Evolutionary conservation across 1,140 invertebrate species (phyloP), one percentile per base, ranked within the genome.

Genomic region (Caenorhabditis inopinata): DNA sequence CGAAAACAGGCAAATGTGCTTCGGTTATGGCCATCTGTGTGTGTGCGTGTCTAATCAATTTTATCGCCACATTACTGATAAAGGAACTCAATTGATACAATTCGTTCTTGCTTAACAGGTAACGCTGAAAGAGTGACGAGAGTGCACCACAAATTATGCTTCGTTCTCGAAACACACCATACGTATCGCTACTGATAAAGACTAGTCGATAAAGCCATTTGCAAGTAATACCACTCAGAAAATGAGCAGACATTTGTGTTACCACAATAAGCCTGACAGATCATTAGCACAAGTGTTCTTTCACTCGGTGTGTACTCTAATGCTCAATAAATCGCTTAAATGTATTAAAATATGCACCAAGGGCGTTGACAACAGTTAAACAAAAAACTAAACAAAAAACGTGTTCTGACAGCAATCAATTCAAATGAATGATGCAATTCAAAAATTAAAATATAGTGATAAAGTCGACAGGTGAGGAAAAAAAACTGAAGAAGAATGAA

Each of bases 41-140:
- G 58, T 68, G 58, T 68, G 51, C 32, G 58, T 68, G 58, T 68
- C 32, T 68, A 68, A 68, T 68, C 58, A 68, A 68, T 68, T 68
- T 38, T 68, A 29, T 12, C 32, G 16, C 38, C 38, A 68, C n/a
- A 32, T 38, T 29, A 18, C 21, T 42, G 58, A 68, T 68, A 68
- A 68, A 29, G 23, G 32, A 68, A 32, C 58, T 68, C 58, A 68
- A 68, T 38, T 68, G 58, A 38, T 68, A 68, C 58, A 68, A 68
- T 68, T 68, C 32, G 38, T 68, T 68, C 38, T 68, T 68, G 58
- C 58, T 38, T 68, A 29, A 68, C 38, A 38, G 58, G 32, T 32
- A 68, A 68, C 58, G 21, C n/a, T 38, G 1, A 38, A 21, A 32
- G 23, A n/a, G 35, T 1, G 23, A 9, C 29, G 16, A 12, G 27